Conservation (phyloP, 2,888 invertebrate genomes). For the Deroplatys truncata region DNA sequence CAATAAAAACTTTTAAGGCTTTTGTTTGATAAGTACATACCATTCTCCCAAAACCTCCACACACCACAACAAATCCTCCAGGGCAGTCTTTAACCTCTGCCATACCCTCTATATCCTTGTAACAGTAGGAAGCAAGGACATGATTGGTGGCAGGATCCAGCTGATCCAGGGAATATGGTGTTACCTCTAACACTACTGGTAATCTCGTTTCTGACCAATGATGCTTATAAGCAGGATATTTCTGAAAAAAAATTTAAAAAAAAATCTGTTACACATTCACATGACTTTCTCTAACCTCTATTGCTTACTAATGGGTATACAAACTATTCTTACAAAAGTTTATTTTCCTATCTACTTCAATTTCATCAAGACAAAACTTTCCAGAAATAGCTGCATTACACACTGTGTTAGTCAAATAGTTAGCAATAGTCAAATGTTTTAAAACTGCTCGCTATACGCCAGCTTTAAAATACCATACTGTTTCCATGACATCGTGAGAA, state of each 20-base stretch:
- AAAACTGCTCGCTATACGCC: no score
- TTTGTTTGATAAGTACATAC: slow-evolving; percentile 40
- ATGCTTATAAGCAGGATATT: slow-evolving; percentile 87
- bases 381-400: background rate
- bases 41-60: slow-evolving; percentile 85
- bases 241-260: slow-evolving; percentile 53
- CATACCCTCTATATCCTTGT: slow-evolving; percentile 80
- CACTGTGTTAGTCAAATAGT: no score
- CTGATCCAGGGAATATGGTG: slow-evolving; percentile 89
- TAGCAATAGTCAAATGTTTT: no score
- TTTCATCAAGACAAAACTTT: no score
- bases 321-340: no score
- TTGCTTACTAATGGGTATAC: no score
- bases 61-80: slow-evolving; percentile 89
- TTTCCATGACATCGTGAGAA: no score
- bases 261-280: background rate
- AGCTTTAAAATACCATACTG: no score
- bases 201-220: slow-evolving; percentile 94
- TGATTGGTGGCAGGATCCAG: slow-evolving; percentile 81
- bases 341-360: no score
- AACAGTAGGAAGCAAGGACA: slow-evolving; percentile 76
- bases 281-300: no score
- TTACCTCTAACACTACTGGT: slow-evolving; percentile 84
- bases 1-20: background rate
- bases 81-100: slow-evolving; percentile 80